Evolutionary conservation across 2,888 invertebrate species (phyloP).

Genomic region (Hyppa rectilinea): DNA sequence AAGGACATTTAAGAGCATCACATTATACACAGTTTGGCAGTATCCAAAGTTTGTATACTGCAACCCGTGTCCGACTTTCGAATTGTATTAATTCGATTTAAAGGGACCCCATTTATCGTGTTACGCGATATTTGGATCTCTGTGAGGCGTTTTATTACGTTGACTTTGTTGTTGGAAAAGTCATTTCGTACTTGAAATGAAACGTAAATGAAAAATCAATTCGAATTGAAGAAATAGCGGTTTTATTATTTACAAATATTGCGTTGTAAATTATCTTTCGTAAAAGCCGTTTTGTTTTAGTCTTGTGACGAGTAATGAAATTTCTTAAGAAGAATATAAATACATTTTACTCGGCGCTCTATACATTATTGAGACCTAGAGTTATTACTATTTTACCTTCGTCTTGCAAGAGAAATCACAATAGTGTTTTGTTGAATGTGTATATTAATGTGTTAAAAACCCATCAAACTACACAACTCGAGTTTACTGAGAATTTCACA

Average conservation of each 20-base stretch:
- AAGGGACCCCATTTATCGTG: conserved; percentile 30
- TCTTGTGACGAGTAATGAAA: conserved; percentile 1
- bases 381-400: neutral
- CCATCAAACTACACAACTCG: conserved; percentile 3
- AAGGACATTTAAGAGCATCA: conserved; percentile 68
- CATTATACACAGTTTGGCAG: conserved; percentile 69
- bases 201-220: neutral
- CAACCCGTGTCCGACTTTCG: conserved; percentile 50
- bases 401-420: conserved; percentile 9
- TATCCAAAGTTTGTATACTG: conserved; percentile 50
- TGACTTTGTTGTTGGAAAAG: neutral
- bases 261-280: conserved; percentile 5
- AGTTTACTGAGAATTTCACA: conserved; percentile 25
- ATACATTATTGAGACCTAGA: conserved; percentile 4
- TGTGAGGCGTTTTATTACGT: conserved; percentile 30
- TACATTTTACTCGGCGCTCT: conserved; percentile 3
- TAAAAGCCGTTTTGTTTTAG: neutral
- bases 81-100: conserved; percentile 62
- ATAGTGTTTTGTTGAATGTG: conserved; percentile 7
- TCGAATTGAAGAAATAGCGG: neutral
- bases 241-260: conserved; percentile 31
- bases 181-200: neutral
- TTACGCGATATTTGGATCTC: conserved; percentile 49
- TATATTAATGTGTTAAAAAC: conserved; percentile 8
- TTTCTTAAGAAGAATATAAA: neutral